phyloP scores from a whole-genome alignment of 2,113 vertebrate genomes.

The Oncorhynchus gorbuscha region DNA sequence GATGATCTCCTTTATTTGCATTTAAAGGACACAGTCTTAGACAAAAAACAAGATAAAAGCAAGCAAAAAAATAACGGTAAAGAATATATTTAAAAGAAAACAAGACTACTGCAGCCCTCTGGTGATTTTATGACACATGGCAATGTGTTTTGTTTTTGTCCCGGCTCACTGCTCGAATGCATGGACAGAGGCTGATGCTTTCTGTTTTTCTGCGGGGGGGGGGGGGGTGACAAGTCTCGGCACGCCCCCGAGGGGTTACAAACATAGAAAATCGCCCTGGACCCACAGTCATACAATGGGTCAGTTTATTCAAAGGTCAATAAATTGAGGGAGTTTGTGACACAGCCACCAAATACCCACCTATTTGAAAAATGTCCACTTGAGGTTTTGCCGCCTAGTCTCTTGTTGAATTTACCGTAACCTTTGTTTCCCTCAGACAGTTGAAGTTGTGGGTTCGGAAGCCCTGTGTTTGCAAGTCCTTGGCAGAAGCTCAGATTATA shows the following conservation, averaged over 20 bases:
- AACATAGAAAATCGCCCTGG: not conserved
- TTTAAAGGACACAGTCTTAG: constrained; percentile 64
- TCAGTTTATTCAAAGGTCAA: not conserved
- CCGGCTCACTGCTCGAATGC: constrained; percentile 69
- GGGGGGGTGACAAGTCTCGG: no score
- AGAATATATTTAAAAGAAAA: constrained; percentile 65
- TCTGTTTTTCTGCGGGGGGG: not conserved
- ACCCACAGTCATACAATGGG: not conserved
- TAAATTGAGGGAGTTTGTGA: not conserved
- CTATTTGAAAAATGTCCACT: not conserved
- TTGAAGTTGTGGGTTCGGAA: not conserved
- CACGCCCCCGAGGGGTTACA: not conserved
- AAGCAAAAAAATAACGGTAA: constrained; percentile 31
- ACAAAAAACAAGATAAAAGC: constrained; percentile 29
- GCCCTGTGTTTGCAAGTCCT: not conserved
- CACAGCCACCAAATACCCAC: not conserved
- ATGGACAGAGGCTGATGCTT: constrained; percentile 56
- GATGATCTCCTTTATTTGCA: constrained; percentile 52
- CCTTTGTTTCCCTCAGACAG: not conserved
- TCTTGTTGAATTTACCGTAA: not conserved
- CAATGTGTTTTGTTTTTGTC: constrained; percentile 52
- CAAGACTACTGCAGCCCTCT: constrained; percentile 67
- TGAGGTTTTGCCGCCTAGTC: not conserved
- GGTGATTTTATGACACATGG: constrained; percentile 64
- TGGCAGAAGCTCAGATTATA: constrained; percentile 1